A percentile compares a stretch with the other conserved stretches of the same genome.
Evolutionary conservation across 2,113 vertebrate species (phyloP).

Genomic region (Panthera tigris): DNA sequence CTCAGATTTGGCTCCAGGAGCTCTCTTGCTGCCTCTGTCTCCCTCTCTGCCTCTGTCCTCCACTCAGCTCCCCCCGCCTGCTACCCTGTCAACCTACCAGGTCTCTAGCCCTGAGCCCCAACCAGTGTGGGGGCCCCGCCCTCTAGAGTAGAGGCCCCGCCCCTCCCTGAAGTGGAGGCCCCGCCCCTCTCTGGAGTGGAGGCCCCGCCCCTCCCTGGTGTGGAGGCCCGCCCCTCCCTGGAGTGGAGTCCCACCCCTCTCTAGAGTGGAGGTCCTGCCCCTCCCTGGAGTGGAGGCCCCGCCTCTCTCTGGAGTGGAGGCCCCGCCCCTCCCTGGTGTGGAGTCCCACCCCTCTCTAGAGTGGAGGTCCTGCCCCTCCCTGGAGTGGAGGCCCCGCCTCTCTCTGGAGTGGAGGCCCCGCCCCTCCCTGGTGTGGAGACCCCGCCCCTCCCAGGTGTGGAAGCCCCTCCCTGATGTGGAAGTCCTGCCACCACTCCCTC

Average conservation of each 20-base stretch:
- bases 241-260: background rate
- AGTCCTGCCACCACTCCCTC: background rate
- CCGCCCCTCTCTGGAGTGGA: background rate
- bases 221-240: background rate
- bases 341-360: background rate
- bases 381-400: fast-evolving
- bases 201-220: background rate
- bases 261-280: fast-evolving
- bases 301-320: too few relatives aligned
- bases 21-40: background rate
- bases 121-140: fast-evolving
- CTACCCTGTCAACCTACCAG: background rate
- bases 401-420: too few relatives aligned
- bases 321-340: background rate
- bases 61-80: background rate
- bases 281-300: background rate
- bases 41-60: background rate
- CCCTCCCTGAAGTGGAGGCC: background rate
- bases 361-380: background rate
- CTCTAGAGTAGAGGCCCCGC: too few relatives aligned
- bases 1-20: background rate
- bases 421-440: too few relatives aligned
- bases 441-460: too few relatives aligned
- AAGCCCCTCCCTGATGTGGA: background rate
- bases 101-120: background rate